Base-by-base conservation (phyloP, 2,888 invertebrate genomes). In the Dicycla oo region DNA sequence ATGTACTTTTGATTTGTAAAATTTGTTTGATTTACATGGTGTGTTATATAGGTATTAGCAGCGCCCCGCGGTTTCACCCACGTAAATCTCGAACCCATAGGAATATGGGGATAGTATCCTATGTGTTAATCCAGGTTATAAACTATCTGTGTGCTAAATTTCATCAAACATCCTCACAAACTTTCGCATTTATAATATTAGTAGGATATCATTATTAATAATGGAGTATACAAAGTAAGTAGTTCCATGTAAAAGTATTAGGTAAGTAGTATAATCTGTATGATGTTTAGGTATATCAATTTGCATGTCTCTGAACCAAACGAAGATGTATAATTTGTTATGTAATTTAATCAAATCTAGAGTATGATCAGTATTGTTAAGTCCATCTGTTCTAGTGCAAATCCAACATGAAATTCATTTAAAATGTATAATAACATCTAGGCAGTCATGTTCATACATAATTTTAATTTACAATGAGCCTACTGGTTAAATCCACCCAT, bases 401-500 rank as follows among this genome's bases (percentile, higher is more conserved):
- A 26, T 34, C 13, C 40, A 34, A 80, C 47, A 68, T 43, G 18
- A 20, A 53, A 49, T 43, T 4, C 0, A 49, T 51, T 49, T 40
- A 47, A 64, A 75, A 47, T 61, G 40, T 43, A 15, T 56, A 20
- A 38, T 38, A 80, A 83, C 64, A 85, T 86, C 82, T 83, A 80
- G 78, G 61, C 57, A 86, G 85, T 86, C 85, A 82, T 79, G 83
- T 86, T 74, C 49, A 60, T 57, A 72, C 49, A 74, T 61, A 71
- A 76, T 70, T 69, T 61, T 78, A 76, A 67, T 67, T 71, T 72
- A 78, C 82, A 75, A 86, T 75, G 82, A 93, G 93, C 95, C 95
- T 89, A 93, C 95, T 95, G 90, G 95, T 94, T 58, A 54, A 69
- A 77, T 69, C 78, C 76, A 77, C 57, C 74, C 69, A 78, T 64